phyloP scores from a whole-genome alignment of 1,140 invertebrate genomes.

The Calephelis virginiensis region DNA sequence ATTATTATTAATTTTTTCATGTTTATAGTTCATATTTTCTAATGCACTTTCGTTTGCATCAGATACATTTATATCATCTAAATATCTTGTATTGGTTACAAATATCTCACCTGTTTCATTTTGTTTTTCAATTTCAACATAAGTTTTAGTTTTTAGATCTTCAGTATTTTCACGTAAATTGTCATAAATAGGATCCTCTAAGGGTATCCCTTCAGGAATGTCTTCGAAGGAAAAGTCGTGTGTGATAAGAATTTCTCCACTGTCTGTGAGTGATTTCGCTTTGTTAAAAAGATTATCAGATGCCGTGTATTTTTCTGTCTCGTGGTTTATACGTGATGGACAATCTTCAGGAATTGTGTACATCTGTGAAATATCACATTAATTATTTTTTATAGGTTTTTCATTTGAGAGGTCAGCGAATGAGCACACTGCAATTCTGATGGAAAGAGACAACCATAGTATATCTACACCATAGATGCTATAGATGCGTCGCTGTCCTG shows the following conservation, averaged over 20 bases:
- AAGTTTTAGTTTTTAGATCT: background rate
- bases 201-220: slow-evolving; percentile 56
- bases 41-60: background rate
- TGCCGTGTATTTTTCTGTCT: slow-evolving; percentile 38
- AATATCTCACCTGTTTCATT: slow-evolving; percentile 12
- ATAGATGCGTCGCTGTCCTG: no score
- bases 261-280: slow-evolving; percentile 45
- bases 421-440: no score
- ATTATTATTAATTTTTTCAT: background rate
- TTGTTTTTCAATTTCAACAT: slow-evolving; percentile 14
- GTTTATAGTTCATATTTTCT: background rate
- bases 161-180: slow-evolving; percentile 40
- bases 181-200: slow-evolving; percentile 63
- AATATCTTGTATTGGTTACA: background rate
- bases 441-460: no score
- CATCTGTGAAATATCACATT: slow-evolving; percentile 40
- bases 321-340: slow-evolving; percentile 44
- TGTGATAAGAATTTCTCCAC: slow-evolving; percentile 51
- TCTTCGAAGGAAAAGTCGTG: slow-evolving; percentile 61
- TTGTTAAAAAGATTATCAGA: slow-evolving; percentile 60
- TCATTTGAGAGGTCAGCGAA: background rate
- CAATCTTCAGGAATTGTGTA: slow-evolving; percentile 68
- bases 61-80: no score
- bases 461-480: no score
- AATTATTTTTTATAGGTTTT: background rate